Conservation (phyloP, 2,888 invertebrate species). For the Lamellibrachia columna region DNA sequence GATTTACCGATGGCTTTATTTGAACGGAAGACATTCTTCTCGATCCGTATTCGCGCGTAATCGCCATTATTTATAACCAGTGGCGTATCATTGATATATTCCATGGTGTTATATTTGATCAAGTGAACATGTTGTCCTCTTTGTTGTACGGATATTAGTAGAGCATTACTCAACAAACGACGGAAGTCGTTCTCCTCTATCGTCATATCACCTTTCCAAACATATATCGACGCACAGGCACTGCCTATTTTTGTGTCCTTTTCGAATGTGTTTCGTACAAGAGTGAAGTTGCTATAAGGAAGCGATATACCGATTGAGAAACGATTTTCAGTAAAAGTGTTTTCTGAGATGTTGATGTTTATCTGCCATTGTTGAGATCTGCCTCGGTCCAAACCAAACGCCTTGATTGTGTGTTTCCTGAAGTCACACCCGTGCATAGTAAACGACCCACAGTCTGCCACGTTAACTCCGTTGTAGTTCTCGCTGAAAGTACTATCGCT, state of each 20-base stretch:
- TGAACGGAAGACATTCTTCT: conserved; percentile 24
- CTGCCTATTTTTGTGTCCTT: background rate
- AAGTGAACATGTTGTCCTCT: background rate
- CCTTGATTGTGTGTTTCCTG: background rate
- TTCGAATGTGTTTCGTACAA: conserved; percentile 20
- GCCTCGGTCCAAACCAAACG: background rate
- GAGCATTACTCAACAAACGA: background rate
- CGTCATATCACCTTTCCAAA: background rate
- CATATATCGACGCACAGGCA: background rate
- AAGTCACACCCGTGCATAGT: background rate
- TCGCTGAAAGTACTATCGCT: background rate
- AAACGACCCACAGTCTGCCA: background rate
- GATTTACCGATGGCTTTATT: conserved; percentile 14
- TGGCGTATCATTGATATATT: conserved; percentile 22
- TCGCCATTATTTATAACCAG: conserved; percentile 21
- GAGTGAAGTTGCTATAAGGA: background rate
- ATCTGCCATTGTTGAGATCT: background rate
- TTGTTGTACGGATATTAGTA: background rate
- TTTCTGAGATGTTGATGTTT: conserved; percentile 4
- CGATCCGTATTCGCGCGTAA: conserved; percentile 17
- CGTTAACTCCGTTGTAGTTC: background rate
- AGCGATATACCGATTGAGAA: background rate
- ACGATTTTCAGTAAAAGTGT: background rate
- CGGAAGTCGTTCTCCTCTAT: background rate
- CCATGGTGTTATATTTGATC: conserved; percentile 24